phyloP scores from a whole-genome alignment of 2,797 vertebrate species.

The Pangasius djambal region DNA sequence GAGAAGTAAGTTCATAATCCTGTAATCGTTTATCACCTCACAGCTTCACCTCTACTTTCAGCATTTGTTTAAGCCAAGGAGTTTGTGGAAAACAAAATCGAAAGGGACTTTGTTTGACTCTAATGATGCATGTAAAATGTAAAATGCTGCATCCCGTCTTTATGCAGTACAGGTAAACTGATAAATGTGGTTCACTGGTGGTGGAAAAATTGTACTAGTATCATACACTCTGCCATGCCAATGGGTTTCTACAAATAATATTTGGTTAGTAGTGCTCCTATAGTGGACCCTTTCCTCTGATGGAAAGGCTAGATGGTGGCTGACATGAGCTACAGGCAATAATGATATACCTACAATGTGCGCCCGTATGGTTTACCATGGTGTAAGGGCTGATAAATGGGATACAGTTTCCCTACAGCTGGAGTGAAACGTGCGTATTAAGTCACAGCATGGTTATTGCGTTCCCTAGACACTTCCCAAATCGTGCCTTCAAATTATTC shows the following conservation, averaged over 20 bases:
- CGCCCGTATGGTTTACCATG: neutral
- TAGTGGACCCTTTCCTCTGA: neutral
- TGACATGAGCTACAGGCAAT: neutral
- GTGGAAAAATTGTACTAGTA: neutral
- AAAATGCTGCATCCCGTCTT: neutral
- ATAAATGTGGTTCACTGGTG: neutral
- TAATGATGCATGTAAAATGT: neutral
- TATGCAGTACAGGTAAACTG: neutral
- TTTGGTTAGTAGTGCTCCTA: neutral
- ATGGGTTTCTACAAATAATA: neutral
- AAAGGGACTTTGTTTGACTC: neutral
- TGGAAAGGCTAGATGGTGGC: neutral
- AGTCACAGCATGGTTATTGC: neutral
- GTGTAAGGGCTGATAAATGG: neutral
- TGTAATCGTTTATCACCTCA: neutral
- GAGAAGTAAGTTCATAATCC: constrained; percentile 72
- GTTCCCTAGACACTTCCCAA: neutral
- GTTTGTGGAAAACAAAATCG: neutral
- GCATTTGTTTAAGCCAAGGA: neutral
- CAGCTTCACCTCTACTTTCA: too few species aligned
- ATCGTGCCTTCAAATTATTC: neutral
- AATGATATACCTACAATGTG: neutral
- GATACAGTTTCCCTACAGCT: neutral
- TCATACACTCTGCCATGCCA: neutral
- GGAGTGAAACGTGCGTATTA: neutral